Conservation (phyloP, 2,888 invertebrate genomes). For the Ferdinandea cuprea region DNA sequence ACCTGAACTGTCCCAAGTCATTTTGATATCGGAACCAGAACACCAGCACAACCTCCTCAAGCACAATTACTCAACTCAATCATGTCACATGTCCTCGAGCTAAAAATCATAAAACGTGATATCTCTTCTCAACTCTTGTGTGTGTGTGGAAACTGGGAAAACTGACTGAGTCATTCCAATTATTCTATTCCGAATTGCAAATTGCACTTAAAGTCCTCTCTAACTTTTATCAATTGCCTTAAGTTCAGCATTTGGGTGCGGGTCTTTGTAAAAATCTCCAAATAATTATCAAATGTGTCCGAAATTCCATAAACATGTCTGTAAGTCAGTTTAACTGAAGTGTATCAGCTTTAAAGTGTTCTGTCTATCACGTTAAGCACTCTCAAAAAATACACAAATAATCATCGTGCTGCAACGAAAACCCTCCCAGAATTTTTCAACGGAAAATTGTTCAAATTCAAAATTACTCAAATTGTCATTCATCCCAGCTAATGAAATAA, state of each 20-base stretch:
- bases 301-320: conserved; percentile 32
- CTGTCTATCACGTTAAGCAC: conserved; percentile 27
- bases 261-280: conserved; percentile 24
- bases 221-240: conserved; percentile 63
- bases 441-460: conserved; percentile 2
- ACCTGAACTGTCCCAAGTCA: conserved; percentile 33
- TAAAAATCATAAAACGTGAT: conserved; percentile 62
- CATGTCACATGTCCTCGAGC: conserved; percentile 50
- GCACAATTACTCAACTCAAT: conserved; percentile 69
- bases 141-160: conserved; percentile 29
- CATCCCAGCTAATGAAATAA: conserved; percentile 35
- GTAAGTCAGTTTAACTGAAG: neutral
- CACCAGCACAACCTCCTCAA: conserved; percentile 40
- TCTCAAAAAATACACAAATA: neutral
- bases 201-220: conserved; percentile 72
- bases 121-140: conserved; percentile 40
- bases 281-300: conserved; percentile 58
- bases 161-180: conserved; percentile 71
- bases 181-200: conserved; percentile 67
- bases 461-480: conserved; percentile 37
- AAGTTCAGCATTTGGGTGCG: conserved; percentile 53
- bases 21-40: conserved; percentile 23
- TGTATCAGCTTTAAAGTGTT: conserved; percentile 38
- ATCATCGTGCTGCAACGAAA: neutral
- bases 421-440: conserved; percentile 24